Conservation (phyloP, 2,888 invertebrate genomes). For the Drosophila merina region DNA sequence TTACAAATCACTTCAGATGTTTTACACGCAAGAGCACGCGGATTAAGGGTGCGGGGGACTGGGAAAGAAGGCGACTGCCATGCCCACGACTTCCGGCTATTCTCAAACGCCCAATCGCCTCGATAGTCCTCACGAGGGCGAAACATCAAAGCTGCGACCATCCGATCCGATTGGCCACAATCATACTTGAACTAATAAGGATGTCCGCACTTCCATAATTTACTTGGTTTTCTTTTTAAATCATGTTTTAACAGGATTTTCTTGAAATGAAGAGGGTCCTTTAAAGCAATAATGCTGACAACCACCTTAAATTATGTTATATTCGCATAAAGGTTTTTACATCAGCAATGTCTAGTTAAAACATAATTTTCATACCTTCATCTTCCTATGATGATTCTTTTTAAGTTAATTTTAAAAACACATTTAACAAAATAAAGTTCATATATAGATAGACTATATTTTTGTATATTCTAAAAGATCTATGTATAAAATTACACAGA, state of each 20-base stretch:
- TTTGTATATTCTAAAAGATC: no score
- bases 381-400: no score
- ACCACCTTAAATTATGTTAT: no score
- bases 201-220: background rate
- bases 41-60: conserved; percentile 5
- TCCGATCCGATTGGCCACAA: background rate
- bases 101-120: background rate
- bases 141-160: background rate
- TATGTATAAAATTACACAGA: no score
- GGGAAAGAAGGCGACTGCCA: background rate
- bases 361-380: no score
- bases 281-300: no score
- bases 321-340: no score
- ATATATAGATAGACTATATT: no score
- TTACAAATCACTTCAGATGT: conserved; percentile 84
- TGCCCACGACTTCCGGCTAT: background rate
- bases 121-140: background rate
- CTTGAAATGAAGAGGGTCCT: no score
- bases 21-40: conserved; percentile 81
- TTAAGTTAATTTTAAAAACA: no score
- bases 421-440: no score
- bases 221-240: background rate
- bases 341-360: no score
- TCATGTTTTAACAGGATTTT: background rate
- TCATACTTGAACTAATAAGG: background rate